phyloP scores from a whole-genome alignment of 2,113 vertebrate species.

The Collichthys lucidus region DNA sequence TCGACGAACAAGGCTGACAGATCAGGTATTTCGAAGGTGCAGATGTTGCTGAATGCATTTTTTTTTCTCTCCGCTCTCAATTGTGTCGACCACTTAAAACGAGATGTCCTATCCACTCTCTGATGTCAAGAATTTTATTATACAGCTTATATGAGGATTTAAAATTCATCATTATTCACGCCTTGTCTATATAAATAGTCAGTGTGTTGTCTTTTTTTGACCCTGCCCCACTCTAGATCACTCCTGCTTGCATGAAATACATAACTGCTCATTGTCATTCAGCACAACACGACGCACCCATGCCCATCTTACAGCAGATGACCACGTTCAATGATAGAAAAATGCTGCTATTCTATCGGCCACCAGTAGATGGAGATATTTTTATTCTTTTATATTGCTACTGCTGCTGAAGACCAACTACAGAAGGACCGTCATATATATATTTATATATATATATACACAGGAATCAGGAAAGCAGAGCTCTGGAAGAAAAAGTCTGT shows the following conservation, averaged over 20 bases:
- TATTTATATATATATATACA: not conserved
- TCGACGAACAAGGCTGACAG: constrained; percentile 61
- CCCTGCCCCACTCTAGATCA: constrained; percentile 10
- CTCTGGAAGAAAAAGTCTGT: constrained; percentile 13
- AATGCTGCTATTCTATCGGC: constrained; percentile 67
- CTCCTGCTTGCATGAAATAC: constrained; percentile 55
- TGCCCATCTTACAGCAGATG: constrained; percentile 41
- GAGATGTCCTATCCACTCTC: constrained; percentile 72
- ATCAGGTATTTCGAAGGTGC: constrained; percentile 61
- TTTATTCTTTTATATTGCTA: constrained; percentile 45
- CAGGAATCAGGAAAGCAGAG: constrained; percentile 28
- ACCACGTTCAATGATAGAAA: constrained; percentile 41
- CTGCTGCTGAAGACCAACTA: constrained; percentile 46
- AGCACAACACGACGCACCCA: constrained; percentile 45
- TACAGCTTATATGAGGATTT: constrained; percentile 60
- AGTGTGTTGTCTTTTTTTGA: constrained; percentile 47
- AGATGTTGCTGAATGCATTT: constrained; percentile 50
- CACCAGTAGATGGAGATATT: constrained; percentile 68
- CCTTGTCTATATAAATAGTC: constrained; percentile 35
- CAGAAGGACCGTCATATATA: constrained; percentile 29
- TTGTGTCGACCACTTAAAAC: constrained; percentile 52
- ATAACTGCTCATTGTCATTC: constrained; percentile 53
- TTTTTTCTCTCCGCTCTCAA: constrained; percentile 37
- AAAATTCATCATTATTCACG: constrained; percentile 35
- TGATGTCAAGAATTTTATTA: constrained; percentile 75